phyloP scores from a whole-genome alignment of 2,888 invertebrate genomes.

The Limnephilus marmoratus region DNA sequence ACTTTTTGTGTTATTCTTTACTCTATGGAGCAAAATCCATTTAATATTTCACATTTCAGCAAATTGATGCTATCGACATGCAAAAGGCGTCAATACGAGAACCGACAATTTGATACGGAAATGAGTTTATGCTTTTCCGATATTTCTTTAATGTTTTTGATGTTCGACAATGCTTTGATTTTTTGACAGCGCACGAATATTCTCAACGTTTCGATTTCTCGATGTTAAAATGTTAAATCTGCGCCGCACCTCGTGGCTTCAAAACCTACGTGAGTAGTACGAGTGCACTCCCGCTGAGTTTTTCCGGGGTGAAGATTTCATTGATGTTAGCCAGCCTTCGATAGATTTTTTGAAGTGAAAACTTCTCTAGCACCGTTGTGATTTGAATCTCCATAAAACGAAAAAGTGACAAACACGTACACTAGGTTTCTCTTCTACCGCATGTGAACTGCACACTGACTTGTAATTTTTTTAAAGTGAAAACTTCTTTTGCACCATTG shows the following conservation, averaged over 20 bases:
- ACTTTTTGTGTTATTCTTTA: too few relatives aligned
- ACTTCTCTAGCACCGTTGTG: too few relatives aligned
- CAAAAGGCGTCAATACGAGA: not conserved
- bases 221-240: not conserved
- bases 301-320: not conserved
- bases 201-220: not conserved
- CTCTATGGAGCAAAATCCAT: not conserved
- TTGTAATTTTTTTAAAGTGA: too few relatives aligned
- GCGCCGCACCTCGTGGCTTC: not conserved
- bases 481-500: too few relatives aligned
- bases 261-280: not conserved
- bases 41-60: not conserved
- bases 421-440: too few relatives aligned
- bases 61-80: not conserved
- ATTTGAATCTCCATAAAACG: too few relatives aligned
- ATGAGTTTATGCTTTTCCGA: not conserved
- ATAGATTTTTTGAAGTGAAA: too few relatives aligned
- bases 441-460: too few relatives aligned
- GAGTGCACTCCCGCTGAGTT: not conserved
- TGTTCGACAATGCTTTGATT: not conserved
- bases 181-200: not conserved
- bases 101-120: not conserved
- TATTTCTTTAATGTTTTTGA: not conserved
- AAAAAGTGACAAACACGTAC: too few relatives aligned
- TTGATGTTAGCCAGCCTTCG: too few relatives aligned